Conservation (phyloP, 2,113 vertebrate species). For the Proterorhinus semilunaris region DNA sequence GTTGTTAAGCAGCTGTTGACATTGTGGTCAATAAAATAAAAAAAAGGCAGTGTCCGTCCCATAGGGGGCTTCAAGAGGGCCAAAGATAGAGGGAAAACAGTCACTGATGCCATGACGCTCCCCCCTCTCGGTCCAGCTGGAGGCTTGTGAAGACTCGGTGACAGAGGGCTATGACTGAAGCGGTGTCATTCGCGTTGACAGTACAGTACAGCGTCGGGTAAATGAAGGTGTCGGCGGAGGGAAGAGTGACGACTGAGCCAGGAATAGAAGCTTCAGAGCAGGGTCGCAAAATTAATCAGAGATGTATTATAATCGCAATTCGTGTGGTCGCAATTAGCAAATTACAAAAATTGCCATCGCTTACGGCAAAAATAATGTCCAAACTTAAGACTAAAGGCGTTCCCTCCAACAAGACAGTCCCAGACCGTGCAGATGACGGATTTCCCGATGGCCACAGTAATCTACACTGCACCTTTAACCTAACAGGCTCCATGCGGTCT, state of each 20-base stretch:
- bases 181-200: slow-evolving; percentile 20
- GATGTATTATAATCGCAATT: no score
- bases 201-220: slow-evolving; percentile 7
- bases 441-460: no score
- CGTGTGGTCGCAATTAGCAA: neutral
- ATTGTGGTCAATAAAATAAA: slow-evolving; percentile 49
- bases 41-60: slow-evolving; percentile 40
- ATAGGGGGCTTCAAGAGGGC: slow-evolving; percentile 19
- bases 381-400: no score
- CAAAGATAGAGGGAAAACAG: slow-evolving; percentile 27
- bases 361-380: no score
- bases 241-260: neutral
- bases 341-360: neutral
- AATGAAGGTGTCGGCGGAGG: slow-evolving; percentile 15
- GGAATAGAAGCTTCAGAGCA: neutral
- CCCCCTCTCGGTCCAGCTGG: slow-evolving; percentile 36
- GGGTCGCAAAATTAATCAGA: no score
- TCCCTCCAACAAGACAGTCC: no score
- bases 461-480: no score
- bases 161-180: slow-evolving; percentile 25
- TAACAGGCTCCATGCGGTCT: no score
- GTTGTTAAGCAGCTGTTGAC: slow-evolving; percentile 52
- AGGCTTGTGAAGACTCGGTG: slow-evolving; percentile 33
- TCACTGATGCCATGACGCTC: slow-evolving; percentile 16
- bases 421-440: no score